phyloP scores from a whole-genome alignment of 2,113 vertebrate genomes.

The Ammodytes dubius region DNA sequence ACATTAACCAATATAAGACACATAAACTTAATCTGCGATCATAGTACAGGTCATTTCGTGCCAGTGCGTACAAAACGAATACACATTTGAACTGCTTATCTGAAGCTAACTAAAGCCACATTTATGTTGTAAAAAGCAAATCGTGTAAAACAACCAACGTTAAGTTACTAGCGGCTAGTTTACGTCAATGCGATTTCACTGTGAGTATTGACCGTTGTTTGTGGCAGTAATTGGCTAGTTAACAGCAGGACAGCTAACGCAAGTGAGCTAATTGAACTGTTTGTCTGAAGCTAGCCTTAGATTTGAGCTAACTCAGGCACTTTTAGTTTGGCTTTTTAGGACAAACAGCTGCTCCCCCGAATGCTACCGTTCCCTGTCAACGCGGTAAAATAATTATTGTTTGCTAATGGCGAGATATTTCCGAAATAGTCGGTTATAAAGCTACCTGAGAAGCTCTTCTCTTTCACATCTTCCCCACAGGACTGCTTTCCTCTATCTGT shows the following conservation, averaged over 20 bases:
- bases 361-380: background rate
- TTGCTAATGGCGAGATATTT: accelerated
- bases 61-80: background rate
- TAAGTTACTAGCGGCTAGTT: constrained; percentile 22
- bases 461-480: constrained; percentile 61
- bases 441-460: constrained; percentile 57
- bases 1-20: background rate
- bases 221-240: background rate
- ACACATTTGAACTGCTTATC: background rate
- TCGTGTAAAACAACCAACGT: background rate
- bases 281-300: constrained; percentile 36
- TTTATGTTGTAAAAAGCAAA: background rate
- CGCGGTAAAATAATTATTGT: background rate
- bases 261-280: background rate
- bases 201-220: background rate
- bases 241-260: background rate
- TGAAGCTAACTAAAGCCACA: background rate
- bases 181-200: background rate
- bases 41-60: background rate
- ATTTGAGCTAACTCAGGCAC: background rate
- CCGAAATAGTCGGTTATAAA: background rate
- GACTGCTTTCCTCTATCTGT: constrained; percentile 29
- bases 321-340: background rate
- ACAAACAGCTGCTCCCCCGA: background rate
- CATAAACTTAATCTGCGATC: background rate